These are phyloP conservation scores for Brenthis daphne DNA, from an alignment of 2,888 invertebrate genomes.

Conservation along the genomic window DNA sequence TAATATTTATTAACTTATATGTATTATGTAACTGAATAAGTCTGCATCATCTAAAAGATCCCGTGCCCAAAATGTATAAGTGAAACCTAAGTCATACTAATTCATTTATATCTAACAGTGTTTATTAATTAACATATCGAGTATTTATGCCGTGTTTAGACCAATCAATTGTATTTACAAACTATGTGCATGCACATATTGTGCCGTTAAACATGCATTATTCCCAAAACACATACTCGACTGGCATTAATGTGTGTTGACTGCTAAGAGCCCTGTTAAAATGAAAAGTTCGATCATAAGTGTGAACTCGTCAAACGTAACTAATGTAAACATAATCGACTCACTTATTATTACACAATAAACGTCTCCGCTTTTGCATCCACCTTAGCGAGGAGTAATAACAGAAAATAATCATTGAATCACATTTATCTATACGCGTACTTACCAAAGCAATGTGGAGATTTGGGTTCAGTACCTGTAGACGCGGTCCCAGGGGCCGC, in stretches of 20 bases:
- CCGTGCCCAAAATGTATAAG: constrained; percentile 32
- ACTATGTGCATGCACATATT: constrained; percentile 77
- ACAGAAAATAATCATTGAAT: constrained; percentile 73
- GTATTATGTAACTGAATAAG: background rate
- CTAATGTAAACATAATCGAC: constrained; percentile 76
- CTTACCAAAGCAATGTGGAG: constrained; percentile 60
- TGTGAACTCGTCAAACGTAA: constrained; percentile 72
- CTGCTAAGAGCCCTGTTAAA: constrained; percentile 83
- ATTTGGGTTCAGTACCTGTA: constrained; percentile 81
- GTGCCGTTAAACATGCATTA: constrained; percentile 79
- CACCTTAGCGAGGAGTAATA: constrained; percentile 80
- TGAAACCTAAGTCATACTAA: constrained; percentile 33
- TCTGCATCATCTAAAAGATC: constrained; percentile 36
- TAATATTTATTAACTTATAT: background rate
- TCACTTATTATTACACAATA: constrained; percentile 81
- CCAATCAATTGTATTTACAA: constrained; percentile 59
- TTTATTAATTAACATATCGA: constrained; percentile 31
- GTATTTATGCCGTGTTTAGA: constrained; percentile 31
- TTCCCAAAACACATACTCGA: constrained; percentile 80
- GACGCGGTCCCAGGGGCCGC: constrained; percentile 92
- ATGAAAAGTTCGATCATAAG: constrained; percentile 77
- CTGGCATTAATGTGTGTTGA: constrained; percentile 83
- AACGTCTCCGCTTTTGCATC: constrained; percentile 80
- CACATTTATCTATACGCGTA: constrained; percentile 65
- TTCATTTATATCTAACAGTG: constrained; percentile 31